Base-by-base conservation (phyloP, 2,113 vertebrate species). In the Jacana jacana region DNA sequence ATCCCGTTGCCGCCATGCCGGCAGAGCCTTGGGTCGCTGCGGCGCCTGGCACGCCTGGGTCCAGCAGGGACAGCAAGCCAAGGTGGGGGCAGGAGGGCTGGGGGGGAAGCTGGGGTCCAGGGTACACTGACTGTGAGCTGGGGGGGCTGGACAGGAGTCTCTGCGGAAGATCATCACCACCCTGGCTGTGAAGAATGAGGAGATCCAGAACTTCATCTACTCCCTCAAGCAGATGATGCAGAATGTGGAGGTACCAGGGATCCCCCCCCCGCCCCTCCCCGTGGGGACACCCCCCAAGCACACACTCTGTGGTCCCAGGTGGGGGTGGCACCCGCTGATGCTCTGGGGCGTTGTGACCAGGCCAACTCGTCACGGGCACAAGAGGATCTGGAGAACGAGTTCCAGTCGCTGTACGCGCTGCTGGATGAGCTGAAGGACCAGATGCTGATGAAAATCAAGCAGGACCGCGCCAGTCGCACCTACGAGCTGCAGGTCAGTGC, bases 391-490 rank as follows among this genome's bases (percentile, higher is more conserved):
- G 99, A 99, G 78, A 93, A 95, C 0, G 99, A 99, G 96, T 99
- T 99, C 97, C 98, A 93, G 93, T 98, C 98, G 1, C 98, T 99
- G 6, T 98, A 98, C 61, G 27, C 97, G 1, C 95, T 98, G n/a
- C 98, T 99, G 97, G 98, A 99, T 2, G 98, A 99, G 97, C 98
- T 99, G 93, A 99, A 99, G 97, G 99, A 99, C 12, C 98, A 95
- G 60, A 99, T 99, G 99, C 31, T 98, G 80, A 99, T 98, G 46
- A 99, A 99, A 68, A 99, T 99, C 95, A 99, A 99, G 80, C 99
- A 99, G 97, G 99, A 99, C 72, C 97, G 98, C 0, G 99, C 99
- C 95, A 99, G 98, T 93, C 98, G 99, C 69, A 99, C 98, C 2
- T 99, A 99, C 1, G 99, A 99, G 93, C 97, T 99, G 35, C 99